Conservation (phyloP, 1,140 invertebrate genomes). For the Metopolophium dirhodum region DNA sequence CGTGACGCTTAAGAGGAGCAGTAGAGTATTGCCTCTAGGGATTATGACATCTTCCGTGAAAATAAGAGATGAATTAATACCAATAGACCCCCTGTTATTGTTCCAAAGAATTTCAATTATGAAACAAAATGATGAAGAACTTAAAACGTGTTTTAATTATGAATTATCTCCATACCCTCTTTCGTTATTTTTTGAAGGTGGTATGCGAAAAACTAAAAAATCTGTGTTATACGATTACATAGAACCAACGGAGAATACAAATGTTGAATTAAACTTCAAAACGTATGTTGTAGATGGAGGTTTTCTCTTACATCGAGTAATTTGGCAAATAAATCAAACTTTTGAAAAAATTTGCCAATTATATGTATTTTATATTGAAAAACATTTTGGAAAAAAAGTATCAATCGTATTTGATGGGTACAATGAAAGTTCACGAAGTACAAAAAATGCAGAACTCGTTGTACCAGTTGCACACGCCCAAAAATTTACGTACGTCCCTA, state of each 20-base stretch:
- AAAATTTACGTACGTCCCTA: too few species aligned
- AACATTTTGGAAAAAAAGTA: constrained; percentile 57
- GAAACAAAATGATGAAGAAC: constrained; percentile 48
- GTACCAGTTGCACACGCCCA: too few species aligned
- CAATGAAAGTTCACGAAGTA: neutral
- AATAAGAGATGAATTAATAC: constrained; percentile 13
- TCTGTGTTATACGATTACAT: constrained; percentile 62
- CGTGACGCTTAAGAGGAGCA: constrained; percentile 10
- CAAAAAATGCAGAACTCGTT: constrained; percentile 46
- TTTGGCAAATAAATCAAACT: constrained; percentile 59
- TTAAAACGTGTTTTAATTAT: constrained; percentile 63
- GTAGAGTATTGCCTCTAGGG: constrained; percentile 18
- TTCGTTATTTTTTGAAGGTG: constrained; percentile 63
- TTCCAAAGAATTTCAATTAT: constrained; percentile 44
- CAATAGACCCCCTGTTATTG: constrained; percentile 20
- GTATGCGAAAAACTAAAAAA: constrained; percentile 64
- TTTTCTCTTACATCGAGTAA: constrained; percentile 59
- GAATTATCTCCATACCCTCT: constrained; percentile 63
- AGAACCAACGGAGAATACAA: neutral
- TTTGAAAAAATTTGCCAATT: constrained; percentile 57
- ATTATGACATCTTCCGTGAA: neutral
- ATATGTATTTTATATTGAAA: constrained; percentile 59
- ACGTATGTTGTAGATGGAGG: constrained; percentile 59
- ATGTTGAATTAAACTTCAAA: constrained; percentile 2
- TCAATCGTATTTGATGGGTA: constrained; percentile 60